A percentile compares a stretch with the other conserved stretches of the same genome.
Evolutionary conservation across 2,797 vertebrate species (phyloP).

Genomic region (Oreonectes daqikongensis): DNA sequence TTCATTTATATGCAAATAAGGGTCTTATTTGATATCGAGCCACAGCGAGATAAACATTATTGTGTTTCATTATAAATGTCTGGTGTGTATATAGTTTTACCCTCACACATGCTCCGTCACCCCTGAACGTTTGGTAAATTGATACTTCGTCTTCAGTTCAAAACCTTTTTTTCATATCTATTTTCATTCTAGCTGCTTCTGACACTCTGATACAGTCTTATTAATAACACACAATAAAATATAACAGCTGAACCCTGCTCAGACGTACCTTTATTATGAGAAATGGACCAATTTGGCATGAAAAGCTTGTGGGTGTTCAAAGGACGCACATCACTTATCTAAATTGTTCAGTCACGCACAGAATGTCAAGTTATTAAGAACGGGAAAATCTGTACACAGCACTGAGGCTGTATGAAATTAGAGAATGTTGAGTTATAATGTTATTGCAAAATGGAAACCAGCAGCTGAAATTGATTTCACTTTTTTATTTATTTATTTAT

Average conservation of each 20-base stretch:
- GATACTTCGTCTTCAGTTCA: slow-evolving; percentile 14
- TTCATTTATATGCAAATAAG: slow-evolving; percentile 56
- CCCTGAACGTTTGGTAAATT: not conserved
- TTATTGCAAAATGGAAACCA: slow-evolving; percentile 56
- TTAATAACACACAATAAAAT: slow-evolving; percentile 72
- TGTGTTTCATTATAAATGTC: slow-evolving; percentile 31
- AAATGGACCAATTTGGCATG: slow-evolving; percentile 70
- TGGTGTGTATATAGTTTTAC: not conserved
- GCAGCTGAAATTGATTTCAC: slow-evolving; percentile 58
- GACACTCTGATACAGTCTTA: slow-evolving; percentile 60
- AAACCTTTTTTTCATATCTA: slow-evolving; percentile 6
- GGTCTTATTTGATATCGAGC: slow-evolving; percentile 33
- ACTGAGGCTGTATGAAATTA: slow-evolving; percentile 68
- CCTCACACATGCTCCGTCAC: slow-evolving; percentile 2
- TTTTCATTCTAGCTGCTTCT: slow-evolving; percentile 48
- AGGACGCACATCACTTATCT: slow-evolving; percentile 72
- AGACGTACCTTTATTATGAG: slow-evolving; percentile 73
- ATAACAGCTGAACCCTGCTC: slow-evolving; percentile 56
- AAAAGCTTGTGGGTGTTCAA: slow-evolving; percentile 64
- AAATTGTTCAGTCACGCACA: slow-evolving; percentile 63
- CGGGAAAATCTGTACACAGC: slow-evolving; percentile 59
- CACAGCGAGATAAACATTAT: slow-evolving; percentile 33
- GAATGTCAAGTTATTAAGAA: slow-evolving; percentile 76
- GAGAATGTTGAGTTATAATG: slow-evolving; percentile 62
- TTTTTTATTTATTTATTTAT: slow-evolving; percentile 9